Evolutionary conservation across 2,888 invertebrate species (phyloP), one percentile per base, ranked within the genome.

Genomic region (Acleris holmiana): DNA sequence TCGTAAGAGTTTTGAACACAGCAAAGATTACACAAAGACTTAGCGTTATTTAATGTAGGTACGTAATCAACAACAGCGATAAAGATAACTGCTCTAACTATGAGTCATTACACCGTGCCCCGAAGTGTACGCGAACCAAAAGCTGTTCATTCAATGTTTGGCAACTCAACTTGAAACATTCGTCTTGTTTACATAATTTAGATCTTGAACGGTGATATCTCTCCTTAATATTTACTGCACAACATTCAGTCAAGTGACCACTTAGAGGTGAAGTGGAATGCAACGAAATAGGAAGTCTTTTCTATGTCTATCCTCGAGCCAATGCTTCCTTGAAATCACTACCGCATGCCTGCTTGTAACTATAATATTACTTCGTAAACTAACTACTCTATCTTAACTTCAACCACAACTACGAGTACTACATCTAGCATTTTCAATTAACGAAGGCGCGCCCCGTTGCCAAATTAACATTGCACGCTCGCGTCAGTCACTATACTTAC

Each of bases 261-360:
- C 44, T 15, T 35, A 29, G 54, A 48, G 61, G 58, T 50, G 53
- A 58, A 59, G 49, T 50, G 40, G 47, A 61, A 55, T 50, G 35
- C 49, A 56, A 67, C 58, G 17, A 51, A 8, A 48, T 65, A 64
- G 65, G 65, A 51, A 61, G 55, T 63, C 47, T 61, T 48, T 58
- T 61, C 68, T 64, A 61, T 56, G 73, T 71, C 71, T 60, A 67
- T 69, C 71, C 68, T 68, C 56, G 65, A 66, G 67, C 53, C 15
- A 53, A 56, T 19, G 61, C 68, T 73, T 72, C 72, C 75, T 70
- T 58, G 70, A 68, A 73, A 69, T 69, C 59, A 49, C 67, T 73
- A 54, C 74, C 75, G 77, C 75, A 71, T 76, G 71, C 73, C 74
- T 57, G 59, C 58, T 35, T 13, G 35, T 13, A 35, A 10, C 35